Evolutionary conservation across 2,797 vertebrate genomes (phyloP), one percentile per base, ranked within the genome.

Genomic region (Hydrocynus forskahlii): DNA sequence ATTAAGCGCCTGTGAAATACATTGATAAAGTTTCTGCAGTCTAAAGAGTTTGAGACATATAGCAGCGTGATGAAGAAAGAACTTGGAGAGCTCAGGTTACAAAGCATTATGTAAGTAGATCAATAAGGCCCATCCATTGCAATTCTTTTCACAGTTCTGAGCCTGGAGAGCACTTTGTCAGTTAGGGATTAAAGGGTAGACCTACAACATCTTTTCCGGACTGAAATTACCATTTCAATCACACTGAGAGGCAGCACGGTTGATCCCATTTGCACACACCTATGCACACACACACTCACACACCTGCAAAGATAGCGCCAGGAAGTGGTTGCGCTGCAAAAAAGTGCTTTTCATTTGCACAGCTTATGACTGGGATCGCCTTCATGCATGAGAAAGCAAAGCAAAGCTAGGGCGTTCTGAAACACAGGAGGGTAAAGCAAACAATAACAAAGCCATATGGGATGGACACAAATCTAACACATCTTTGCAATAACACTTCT

Each of bases 221-320:
- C 74, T 52, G 82, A 85, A 89, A 89, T 90, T 84, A 90, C 83
- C 87, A 87, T 91, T 92, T 92, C 88, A 91, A 86, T 91, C 86
- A 89, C 60, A 6, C 38, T 72, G 75, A 86, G 79, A 79, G 79
- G 12, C 14, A 78, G 66, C 66, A 86, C 66, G 38, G 66, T 68
- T 45, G 40, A 68, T 68, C 38, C 66, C 38, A 45, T 68, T 68
- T 70, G 68, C 45, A 50, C 75, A 76, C 43, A 76, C 45, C 23
- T 35, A 45, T 35, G 38, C 60, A 74, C 35, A 43, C 19, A 25
- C n/a, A 23, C 54, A 75, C 71, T 54, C n/a, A 21, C 63, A 21
- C 66, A 75, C 70, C 73, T 59, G 35, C 76, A 78, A 38, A 74
- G 52, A 57, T 55, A 43, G 54, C 63, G 59, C 67, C 74, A 76